Conservation (phyloP, 2,888 invertebrate species). For the Girardia tigrina region DNA sequence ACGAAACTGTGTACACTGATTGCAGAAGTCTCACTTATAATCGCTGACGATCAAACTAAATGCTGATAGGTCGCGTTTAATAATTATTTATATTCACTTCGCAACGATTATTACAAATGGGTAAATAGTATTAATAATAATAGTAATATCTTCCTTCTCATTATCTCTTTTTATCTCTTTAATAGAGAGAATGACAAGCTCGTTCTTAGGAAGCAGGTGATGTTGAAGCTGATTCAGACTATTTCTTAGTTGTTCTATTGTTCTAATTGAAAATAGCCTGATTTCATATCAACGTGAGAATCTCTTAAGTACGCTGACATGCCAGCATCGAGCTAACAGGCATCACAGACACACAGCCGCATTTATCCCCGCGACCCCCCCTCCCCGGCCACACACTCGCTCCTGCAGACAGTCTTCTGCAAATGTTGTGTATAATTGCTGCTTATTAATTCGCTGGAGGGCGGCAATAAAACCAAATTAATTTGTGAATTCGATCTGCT, state of each 20-base stretch:
- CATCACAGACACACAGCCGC: neutral
- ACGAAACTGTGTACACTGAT: neutral
- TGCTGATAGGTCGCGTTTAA: slow-evolving; percentile 16
- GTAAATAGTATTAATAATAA: slow-evolving; percentile 23
- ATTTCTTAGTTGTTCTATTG: slow-evolving; percentile 19
- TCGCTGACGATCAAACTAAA: slow-evolving; percentile 11
- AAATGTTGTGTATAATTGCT: slow-evolving; percentile 13
- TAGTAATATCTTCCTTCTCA: slow-evolving; percentile 23
- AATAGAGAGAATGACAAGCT: slow-evolving; percentile 20
- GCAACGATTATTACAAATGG: slow-evolving; percentile 23
- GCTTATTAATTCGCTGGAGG: slow-evolving; percentile 23
- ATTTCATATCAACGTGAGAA: slow-evolving; percentile 23
- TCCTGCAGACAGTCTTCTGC: neutral
- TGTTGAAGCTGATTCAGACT: slow-evolving; percentile 23
- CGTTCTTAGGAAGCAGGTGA: slow-evolving; percentile 20
- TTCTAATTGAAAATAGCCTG: slow-evolving; percentile 20
- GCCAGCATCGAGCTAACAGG: slow-evolving; percentile 2
- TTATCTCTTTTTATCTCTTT: slow-evolving; percentile 19
- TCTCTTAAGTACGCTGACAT: slow-evolving; percentile 23
- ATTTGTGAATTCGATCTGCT: slow-evolving; percentile 23
- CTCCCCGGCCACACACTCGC: neutral
- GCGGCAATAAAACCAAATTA: slow-evolving; percentile 23
- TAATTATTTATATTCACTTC: slow-evolving; percentile 20
- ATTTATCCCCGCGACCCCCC: neutral
- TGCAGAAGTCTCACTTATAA: slow-evolving; percentile 16